Evolutionary conservation across 1,140 invertebrate species (phyloP), one percentile per base, ranked within the genome.

Genomic region (Drosophila ercepeae): DNA sequence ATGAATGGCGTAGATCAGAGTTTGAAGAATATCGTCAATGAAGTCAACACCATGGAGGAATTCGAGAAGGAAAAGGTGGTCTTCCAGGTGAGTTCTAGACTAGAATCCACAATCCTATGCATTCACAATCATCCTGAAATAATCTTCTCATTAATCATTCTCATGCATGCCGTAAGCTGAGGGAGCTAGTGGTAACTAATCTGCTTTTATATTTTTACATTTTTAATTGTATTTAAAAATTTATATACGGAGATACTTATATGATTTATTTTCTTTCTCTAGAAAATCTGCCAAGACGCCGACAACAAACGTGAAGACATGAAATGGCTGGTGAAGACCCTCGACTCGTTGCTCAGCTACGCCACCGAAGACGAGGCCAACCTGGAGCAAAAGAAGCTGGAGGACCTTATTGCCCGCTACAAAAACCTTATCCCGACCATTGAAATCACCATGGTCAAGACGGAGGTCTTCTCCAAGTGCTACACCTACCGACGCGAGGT

Each of bases 321-420:
- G 95, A 98, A 98, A 84, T 98, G 97, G 97, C 92, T 99, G 39
- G 96, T 98, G 1, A 96, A 98, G 92, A 97, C 95, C 13, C 91
- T 99, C 29, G 97, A 99, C 75, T 95, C 95, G 64, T 93, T 99
- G 52, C 94, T 96, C 4, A 94, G 95, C 32, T 96, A 97, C 91
- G 95, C 96, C 74, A 94, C 95, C 3, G 96, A 97, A 75, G 93
- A 94, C 42, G 96, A 98, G 91, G 95, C 95, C 6, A 92, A 94
- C 58, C 86, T 93, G n/a, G 95, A 96, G 92, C 96, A 98, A 91
- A 94, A 94, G 46, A 94, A 94, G 75, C 92, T 99, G 11, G 96
- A 98, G 90, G 94, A 94, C 65, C 92, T 99, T 3, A 96, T 98
- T 58, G 92, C 94, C 0, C 94, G 97, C 54, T 98, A 98, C 90